A percentile compares a stretch with the other conserved stretches of the same genome.
These are phyloP conservation scores for Antheraea yamamai DNA, from an alignment of 2,888 invertebrate species.

Conservation along the genomic window DNA sequence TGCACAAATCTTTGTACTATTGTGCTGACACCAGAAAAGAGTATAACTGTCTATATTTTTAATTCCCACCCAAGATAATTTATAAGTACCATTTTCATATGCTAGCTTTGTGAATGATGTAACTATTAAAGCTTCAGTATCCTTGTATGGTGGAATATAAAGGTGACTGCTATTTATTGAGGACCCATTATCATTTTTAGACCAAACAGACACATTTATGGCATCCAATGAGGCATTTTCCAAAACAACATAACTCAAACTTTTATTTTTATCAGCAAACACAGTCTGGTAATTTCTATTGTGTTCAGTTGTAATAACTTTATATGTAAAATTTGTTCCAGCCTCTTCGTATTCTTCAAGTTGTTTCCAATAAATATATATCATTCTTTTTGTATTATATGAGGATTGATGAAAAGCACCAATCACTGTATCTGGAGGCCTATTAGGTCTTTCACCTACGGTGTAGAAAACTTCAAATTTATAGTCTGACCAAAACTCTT, in stretches of 20 bases:
- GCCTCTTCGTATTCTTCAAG: slow-evolving; percentile 86
- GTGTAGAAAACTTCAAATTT: slow-evolving; percentile 84
- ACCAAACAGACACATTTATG: slow-evolving; percentile 81
- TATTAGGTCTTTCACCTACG: slow-evolving; percentile 80
- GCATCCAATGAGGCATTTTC: slow-evolving; percentile 70
- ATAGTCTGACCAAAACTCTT: slow-evolving; percentile 88
- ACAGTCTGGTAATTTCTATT: slow-evolving; percentile 55
- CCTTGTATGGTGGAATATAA: slow-evolving; percentile 81
- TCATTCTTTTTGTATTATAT: slow-evolving; percentile 78
- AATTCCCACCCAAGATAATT: slow-evolving; percentile 88
- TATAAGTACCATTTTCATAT: slow-evolving; percentile 87
- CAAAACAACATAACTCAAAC: slow-evolving; percentile 83
- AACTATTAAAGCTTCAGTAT: slow-evolving; percentile 70
- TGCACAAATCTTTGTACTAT: slow-evolving; percentile 77
- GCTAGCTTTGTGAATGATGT: slow-evolving; percentile 87
- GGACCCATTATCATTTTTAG: slow-evolving; percentile 83
- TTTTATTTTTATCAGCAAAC: slow-evolving; percentile 77
- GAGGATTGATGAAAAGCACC: slow-evolving; percentile 88
- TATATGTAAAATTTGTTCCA: slow-evolving; percentile 88
- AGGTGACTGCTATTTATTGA: slow-evolving; percentile 82
- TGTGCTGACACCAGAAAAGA: slow-evolving; percentile 88
- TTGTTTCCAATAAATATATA: slow-evolving; percentile 91
- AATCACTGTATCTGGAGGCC: slow-evolving; percentile 86
- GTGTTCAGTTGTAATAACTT: slow-evolving; percentile 70
- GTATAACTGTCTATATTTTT: slow-evolving; percentile 85